A percentile compares a stretch with the other conserved stretches of the same genome.
Conservation (phyloP, 2,113 vertebrate species). For the Meriones unguiculatus region DNA sequence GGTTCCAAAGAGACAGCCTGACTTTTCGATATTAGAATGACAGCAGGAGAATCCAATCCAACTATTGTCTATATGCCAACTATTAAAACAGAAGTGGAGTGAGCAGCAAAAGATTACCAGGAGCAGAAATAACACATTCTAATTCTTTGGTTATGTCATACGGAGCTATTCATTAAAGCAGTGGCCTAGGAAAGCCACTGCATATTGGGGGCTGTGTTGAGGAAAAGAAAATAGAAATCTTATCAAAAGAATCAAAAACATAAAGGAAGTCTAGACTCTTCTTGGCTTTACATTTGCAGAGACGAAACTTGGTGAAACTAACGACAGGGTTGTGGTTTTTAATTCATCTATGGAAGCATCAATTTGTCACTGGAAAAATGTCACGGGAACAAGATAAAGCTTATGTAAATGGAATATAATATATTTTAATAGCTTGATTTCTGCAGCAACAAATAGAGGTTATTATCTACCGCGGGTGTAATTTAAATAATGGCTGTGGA, state of each 20-base stretch:
- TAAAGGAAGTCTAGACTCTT: not conserved
- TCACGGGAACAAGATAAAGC: slow-evolving; percentile 24
- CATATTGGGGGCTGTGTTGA: slow-evolving; percentile 25
- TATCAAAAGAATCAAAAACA: slow-evolving; percentile 31
- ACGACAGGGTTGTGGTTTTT: not conserved
- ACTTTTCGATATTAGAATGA: slow-evolving; percentile 7
- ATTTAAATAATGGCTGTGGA: not conserved
- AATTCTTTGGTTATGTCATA: slow-evolving; percentile 33
- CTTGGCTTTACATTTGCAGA: slow-evolving; percentile 26
- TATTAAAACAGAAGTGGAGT: slow-evolving; percentile 20
- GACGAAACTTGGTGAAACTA: slow-evolving; percentile 42
- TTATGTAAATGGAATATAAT: not conserved
- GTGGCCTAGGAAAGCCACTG: not conserved
- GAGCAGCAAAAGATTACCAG: slow-evolving; percentile 48
- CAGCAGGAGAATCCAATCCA: not conserved
- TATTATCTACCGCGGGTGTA: not conserved
- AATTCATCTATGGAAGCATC: not conserved
- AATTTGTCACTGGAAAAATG: slow-evolving; percentile 20
- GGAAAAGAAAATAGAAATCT: slow-evolving; percentile 46
- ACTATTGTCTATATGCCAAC: not conserved
- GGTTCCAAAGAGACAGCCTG: not conserved
- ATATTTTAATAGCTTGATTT: slow-evolving; percentile 48
- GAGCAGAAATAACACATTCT: slow-evolving; percentile 27
- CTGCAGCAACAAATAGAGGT: not conserved
- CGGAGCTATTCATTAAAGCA: not conserved